phyloP scores from a whole-genome alignment of 2,113 vertebrate species.

The Nansenia antarctica region DNA sequence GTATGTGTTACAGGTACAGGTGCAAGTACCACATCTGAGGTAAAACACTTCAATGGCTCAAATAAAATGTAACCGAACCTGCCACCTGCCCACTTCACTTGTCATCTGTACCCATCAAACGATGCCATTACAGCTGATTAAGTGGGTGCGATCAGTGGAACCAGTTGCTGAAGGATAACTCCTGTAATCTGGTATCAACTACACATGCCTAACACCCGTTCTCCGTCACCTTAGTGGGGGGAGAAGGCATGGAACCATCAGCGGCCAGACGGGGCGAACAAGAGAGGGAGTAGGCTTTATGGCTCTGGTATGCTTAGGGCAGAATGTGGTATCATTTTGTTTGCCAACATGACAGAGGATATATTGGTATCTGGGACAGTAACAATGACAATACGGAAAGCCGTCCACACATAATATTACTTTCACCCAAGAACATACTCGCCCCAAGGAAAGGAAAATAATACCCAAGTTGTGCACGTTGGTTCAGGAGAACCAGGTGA shows the following conservation, averaged over 20 bases:
- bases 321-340: constrained; percentile 14
- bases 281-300: constrained; percentile 4
- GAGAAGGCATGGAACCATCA: constrained; percentile 17
- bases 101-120: neutral
- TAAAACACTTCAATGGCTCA: no score
- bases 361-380: constrained; percentile 54
- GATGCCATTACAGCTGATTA: constrained; percentile 22
- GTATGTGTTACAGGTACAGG: neutral
- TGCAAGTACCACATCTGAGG: neutral
- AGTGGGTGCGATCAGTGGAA: constrained; percentile 41
- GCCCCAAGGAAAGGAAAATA: constrained; percentile 27
- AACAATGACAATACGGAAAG: constrained; percentile 51
- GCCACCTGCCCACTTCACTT: neutral
- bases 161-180: constrained; percentile 44
- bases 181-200: constrained; percentile 46
- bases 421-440: constrained; percentile 39
- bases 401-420: constrained; percentile 28
- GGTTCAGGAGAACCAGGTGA: constrained; percentile 5
- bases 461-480: neutral
- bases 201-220: constrained; percentile 22
- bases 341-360: constrained; percentile 38
- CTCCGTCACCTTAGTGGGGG: constrained; percentile 23
- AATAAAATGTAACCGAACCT: neutral
- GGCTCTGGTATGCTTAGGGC: constrained; percentile 9
- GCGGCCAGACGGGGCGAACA: neutral